Base-by-base conservation (phyloP, 2,113 vertebrate species). In the Gopherus evgoodei region DNA sequence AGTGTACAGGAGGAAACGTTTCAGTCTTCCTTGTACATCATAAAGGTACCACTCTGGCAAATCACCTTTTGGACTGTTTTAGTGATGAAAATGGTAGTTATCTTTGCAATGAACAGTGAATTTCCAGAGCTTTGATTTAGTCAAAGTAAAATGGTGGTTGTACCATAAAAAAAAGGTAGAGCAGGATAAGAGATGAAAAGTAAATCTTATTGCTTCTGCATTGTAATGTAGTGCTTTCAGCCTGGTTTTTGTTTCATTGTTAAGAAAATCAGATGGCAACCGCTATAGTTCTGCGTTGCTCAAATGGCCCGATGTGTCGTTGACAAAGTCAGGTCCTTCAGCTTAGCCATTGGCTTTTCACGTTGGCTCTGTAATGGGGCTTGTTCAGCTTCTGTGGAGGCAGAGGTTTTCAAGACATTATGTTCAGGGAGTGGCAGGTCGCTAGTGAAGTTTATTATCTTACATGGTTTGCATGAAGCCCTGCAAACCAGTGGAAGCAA, bases 401-500 rank as follows among this genome's bases (percentile, higher is more conserved):
- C 57, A 24, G 0, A 1, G 50, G 0, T 1, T 59, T 50, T 2
- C 38, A 27, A 24, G 31, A 44, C 86, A 6, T 8, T 75, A 25
- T 54, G 83, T 42, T 57, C 57, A 35, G 42, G 69, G 84, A 47
- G 88, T 78, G 54, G 83, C 83, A 75, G 54, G 49, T 29, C 19
- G 25, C 84, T 29, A 52, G 83, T 14, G 82, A 17, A 56, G 22
- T 17, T 29, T 65, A 56, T 62, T 52, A 7, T 29, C 65, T 31
- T 53, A 44, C 29, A 35, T 54, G 81, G 86, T 54, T 38, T 4
- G 24, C 31, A 1, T 11, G 6, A 38, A 89, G 72, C 57, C 38
- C 93, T 57, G 3, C 78, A 91, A 88, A 19, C 38, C 88, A 27
- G n/a, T n/a, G 38, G 84, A n/a, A 90, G 85, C 78, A 93, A 93